Evolutionary conservation across 2,888 invertebrate genomes (phyloP).

Genomic region (Crepidodera aurea): DNA sequence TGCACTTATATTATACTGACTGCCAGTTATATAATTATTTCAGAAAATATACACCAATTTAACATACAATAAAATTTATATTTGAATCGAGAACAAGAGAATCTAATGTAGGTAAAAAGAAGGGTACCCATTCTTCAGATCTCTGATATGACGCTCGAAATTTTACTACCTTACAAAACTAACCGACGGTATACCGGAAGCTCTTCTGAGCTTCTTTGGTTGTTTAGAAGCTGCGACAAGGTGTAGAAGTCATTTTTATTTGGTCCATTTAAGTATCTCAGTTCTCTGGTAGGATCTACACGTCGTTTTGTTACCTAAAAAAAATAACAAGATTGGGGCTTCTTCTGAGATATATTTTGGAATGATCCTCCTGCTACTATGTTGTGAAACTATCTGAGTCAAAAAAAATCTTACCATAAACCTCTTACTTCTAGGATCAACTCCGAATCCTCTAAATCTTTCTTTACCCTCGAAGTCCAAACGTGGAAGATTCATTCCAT

Average conservation of each 20-base stretch:
- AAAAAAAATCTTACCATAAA: conserved; percentile 53
- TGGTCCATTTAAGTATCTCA: conserved; percentile 57
- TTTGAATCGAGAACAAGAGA: conserved; percentile 19
- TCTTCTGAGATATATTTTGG: no score
- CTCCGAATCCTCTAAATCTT: conserved; percentile 50
- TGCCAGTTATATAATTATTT: conserved; percentile 46
- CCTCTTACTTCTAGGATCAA: conserved; percentile 60
- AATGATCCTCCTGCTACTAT: no score
- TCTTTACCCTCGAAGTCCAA: conserved; percentile 47
- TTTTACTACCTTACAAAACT: conserved; percentile 64
- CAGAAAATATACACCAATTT: conserved; percentile 47
- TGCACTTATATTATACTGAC: conserved; percentile 58
- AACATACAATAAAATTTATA: conserved; percentile 13
- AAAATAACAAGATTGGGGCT: no score
- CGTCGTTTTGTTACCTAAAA: conserved; percentile 64
- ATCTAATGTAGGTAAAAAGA: conserved; percentile 9
- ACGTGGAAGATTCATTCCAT: conserved; percentile 38
- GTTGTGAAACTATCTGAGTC: no score
- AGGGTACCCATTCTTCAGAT: conserved; percentile 27
- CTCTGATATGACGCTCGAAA: conserved; percentile 34
- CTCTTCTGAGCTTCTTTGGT: conserved; percentile 64
- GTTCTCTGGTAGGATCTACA: conserved; percentile 59
- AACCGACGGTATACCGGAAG: conserved; percentile 69
- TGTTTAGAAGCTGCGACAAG: conserved; percentile 66
- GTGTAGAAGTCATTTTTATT: conserved; percentile 69